Base-by-base conservation (phyloP, 2,113 vertebrate species). In the Tragelaphus scriptus region DNA sequence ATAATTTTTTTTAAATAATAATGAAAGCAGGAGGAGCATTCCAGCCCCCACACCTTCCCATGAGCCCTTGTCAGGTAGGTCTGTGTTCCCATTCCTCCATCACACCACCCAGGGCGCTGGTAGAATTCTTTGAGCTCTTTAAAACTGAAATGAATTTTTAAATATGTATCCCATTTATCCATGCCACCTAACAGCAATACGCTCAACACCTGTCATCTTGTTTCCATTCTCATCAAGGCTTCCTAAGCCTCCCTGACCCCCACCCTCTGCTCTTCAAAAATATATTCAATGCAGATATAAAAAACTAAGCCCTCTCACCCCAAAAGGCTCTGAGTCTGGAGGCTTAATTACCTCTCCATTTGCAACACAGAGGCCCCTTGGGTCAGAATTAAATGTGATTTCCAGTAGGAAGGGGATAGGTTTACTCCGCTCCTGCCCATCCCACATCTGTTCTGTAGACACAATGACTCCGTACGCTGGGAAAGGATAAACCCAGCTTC, bases 331-430 rank as follows among this genome's bases (percentile, higher is more conserved):
- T 47, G 28, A 92, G 47, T 94, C 77, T 92, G n/a, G 91, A 40
- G 51, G 82, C 40, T 95, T 97, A 97, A 98, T 97, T 96, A 95
- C 89, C 85, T 97, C 91, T 98, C 86, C 88, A 97, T 98, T 97
- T 97, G 88, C 30, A 7, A 93, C 94, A 55, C 0, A 6, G 84
- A 86, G 92, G 75, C 55, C 94, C 91, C 92, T 32, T 84, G 95
- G 93, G 90, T 97, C 82, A 96, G 89, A 97, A 95, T 95, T 94
- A 95, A 96, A 96, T 96, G 88, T 65, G 92, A 94, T 97, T 98
- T 98, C 95, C 94, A 98, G 92, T 93, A 96, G 96, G 88, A 96
- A 96, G 53, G 16, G 65, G 82, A 94, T 59, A 97, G 65, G 79
- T 93, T 98, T 98, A 96, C 91, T 82, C 44, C 25, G 14, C 68